Evolutionary conservation across 2,888 invertebrate species (phyloP), one percentile per base, ranked within the genome.

Genomic region (Ptychoptera albimana): DNA sequence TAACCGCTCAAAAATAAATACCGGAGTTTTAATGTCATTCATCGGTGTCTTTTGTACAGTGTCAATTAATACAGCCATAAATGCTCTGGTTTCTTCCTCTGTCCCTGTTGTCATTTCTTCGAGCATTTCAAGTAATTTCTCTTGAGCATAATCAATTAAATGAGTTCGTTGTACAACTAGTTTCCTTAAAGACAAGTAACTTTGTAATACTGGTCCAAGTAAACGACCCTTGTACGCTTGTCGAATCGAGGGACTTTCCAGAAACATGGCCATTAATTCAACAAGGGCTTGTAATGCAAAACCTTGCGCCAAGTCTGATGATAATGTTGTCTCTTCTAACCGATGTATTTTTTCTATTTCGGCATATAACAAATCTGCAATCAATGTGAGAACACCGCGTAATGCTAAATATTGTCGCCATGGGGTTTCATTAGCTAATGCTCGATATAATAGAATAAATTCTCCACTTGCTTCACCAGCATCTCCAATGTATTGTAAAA

Each of bases 71-170:
- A 96, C 88, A 10, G 88, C 82, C 93, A 97, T 97, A 60, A 97
- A 97, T 48, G 92, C 88, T 40, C 87, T 85, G 0, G 94, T 94
- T 66, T 97, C 97, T 36, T 87, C 82, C 64, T 94, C 93, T 0
- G 92, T 96, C 8, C 92, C 88, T 74, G 59, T 86, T 0, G 94
- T 96, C 83, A 96, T 89, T 63, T 93, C 92, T 65, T 96, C 94
- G 12, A 96, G 70, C 54, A 94, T 72, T 58, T 91, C 89, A 9
- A 96, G 70, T 37, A 96, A 70, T 57, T 91, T 92, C 63, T 92
- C 92, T 66, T 96, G 94, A 5, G 96, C 93, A 62, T 94, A 93
- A 63, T 96, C 96, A 34, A 96, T 89, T 43, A 94, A 74, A 43
- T 94, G 77, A 1, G 96, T 96, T 47, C 96, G 74, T 65, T 96